Percentiles rank a stretch among this genome's conserved stretches.
phyloP scores from a whole-genome alignment of 1,140 invertebrate species.

The Hydropsyche tenuis region DNA sequence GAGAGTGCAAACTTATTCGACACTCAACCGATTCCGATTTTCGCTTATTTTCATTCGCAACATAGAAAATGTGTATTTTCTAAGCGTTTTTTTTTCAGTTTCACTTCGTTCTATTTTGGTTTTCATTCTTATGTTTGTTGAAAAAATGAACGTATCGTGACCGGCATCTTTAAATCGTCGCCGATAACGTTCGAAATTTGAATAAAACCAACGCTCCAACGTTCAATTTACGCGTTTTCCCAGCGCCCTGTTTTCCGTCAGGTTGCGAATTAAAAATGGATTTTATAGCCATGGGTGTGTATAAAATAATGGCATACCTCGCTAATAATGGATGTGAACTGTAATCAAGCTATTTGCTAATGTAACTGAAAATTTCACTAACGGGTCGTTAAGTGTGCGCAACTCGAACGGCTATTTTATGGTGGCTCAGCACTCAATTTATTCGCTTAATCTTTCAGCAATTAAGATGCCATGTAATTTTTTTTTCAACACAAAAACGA shows the following conservation, averaged over 20 bases:
- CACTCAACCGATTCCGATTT: background rate
- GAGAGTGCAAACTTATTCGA: no score
- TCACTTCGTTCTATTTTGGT: no score
- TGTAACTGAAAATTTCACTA: slow-evolving; percentile 31
- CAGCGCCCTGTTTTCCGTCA: no score
- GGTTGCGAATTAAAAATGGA: slow-evolving; percentile 22
- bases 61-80: background rate
- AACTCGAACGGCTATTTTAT: slow-evolving; percentile 7
- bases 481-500: no score
- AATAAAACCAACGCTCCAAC: slow-evolving; percentile 1
- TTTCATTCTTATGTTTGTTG: no score
- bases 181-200: slow-evolving; percentile 20
- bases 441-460: slow-evolving; percentile 16
- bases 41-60: background rate
- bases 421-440: slow-evolving; percentile 12
- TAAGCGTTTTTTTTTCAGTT: no score
- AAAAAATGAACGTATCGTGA: slow-evolving; percentile 19
- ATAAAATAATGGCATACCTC: background rate
- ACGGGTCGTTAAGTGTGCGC: slow-evolving; percentile 9
- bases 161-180: slow-evolving; percentile 19
- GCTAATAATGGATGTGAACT: slow-evolving; percentile 2
- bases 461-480: background rate
- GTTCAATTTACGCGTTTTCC: slow-evolving; percentile 4
- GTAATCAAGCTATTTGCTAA: slow-evolving; percentile 28
- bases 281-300: background rate